Percentiles rank a stretch among this genome's conserved stretches.
phyloP scores from a whole-genome alignment of 2,113 vertebrate species.

The Pedionomus torquatus region DNA sequence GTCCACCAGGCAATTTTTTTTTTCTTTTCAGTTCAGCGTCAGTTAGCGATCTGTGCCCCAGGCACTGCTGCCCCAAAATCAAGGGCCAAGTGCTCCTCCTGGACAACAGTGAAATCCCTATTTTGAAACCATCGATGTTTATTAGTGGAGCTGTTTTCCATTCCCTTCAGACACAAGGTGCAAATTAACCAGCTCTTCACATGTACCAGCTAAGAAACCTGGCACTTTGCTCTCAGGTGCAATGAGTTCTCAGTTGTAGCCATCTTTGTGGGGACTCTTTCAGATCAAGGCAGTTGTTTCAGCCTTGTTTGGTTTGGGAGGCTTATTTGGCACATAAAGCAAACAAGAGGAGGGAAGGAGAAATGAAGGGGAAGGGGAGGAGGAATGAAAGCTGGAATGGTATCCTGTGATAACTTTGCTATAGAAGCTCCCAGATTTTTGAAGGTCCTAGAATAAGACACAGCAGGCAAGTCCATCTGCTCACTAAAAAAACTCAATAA shows the following conservation, averaged over 20 bases:
- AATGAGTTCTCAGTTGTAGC: not conserved
- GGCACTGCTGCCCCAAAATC: not conserved
- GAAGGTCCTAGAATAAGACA: not conserved
- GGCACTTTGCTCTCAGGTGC: not conserved
- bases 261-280: not conserved
- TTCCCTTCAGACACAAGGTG: not conserved
- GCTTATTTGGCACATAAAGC: not conserved
- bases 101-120: not conserved
- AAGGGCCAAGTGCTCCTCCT: not conserved
- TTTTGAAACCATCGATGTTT: not conserved
- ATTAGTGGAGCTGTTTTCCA: not conserved
- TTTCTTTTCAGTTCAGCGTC: not conserved
- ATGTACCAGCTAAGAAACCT: not conserved
- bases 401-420: not conserved
- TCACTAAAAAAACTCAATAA: not conserved
- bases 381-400: not conserved
- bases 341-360: not conserved
- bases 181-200: conserved; percentile 42
- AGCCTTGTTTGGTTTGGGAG: not conserved
- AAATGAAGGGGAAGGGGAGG: not conserved
- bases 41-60: not conserved
- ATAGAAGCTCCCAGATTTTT: not conserved
- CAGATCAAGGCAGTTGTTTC: not conserved
- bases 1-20: not conserved
- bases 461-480: not conserved